Percentiles rank a stretch among this genome's conserved stretches.
phyloP scores from a whole-genome alignment of 2,888 invertebrate species.

The Oegoconia quadripuncta region DNA sequence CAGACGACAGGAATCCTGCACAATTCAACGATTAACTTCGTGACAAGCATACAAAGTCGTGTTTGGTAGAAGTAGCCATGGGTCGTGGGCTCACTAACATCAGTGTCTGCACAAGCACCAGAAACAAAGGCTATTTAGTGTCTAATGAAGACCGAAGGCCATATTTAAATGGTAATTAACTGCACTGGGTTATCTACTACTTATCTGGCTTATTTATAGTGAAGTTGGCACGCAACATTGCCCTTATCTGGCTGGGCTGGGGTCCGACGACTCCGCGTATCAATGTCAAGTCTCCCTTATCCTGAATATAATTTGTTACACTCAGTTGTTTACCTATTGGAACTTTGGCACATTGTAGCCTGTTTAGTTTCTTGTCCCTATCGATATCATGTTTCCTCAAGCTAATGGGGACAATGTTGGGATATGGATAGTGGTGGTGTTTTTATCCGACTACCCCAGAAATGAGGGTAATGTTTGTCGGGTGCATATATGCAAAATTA shows the following conservation, averaged over 20 bases:
- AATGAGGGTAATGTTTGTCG: too few species aligned
- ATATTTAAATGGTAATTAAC: conserved; percentile 39
- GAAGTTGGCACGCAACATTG: conserved; percentile 39
- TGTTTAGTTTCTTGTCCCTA: neutral
- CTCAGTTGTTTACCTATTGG: too few species aligned
- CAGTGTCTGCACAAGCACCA: neutral
- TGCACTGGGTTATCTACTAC: conserved; percentile 27
- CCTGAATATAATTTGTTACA: conserved; percentile 8
- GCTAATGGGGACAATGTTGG: too few species aligned
- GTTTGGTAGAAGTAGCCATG: too few species aligned
- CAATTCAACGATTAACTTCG: too few species aligned
- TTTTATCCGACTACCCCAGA: too few species aligned
- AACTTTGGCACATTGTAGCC: neutral
- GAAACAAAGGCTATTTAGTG: conserved; percentile 9
- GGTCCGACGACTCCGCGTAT: conserved; percentile 26
- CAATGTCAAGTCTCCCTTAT: conserved; percentile 36
- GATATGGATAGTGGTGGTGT: too few species aligned
- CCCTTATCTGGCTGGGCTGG: conserved; percentile 38
- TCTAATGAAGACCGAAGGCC: conserved; percentile 26
- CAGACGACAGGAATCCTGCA: too few species aligned
- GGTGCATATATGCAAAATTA: too few species aligned
- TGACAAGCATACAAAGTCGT: too few species aligned
- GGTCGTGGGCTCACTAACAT: neutral
- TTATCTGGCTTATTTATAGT: conserved; percentile 45
- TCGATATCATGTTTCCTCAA: too few species aligned